A percentile compares a stretch with the other conserved stretches of the same genome.
phyloP scores from a whole-genome alignment of 2,113 vertebrate species.

The Sylvilagus bachmani region DNA sequence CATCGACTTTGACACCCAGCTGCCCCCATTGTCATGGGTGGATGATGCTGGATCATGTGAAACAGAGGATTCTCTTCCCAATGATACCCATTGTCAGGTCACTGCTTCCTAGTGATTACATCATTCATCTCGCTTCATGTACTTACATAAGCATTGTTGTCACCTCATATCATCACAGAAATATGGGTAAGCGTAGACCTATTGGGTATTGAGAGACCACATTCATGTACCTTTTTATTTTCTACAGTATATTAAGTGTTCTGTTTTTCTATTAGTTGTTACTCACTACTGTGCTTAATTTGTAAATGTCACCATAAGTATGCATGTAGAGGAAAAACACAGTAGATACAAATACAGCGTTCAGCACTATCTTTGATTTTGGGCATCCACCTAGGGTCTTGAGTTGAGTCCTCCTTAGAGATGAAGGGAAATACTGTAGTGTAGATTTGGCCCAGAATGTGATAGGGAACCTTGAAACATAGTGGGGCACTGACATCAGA shows the following conservation, averaged over 20 bases:
- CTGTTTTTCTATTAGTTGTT: not conserved
- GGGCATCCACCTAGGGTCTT: not conserved
- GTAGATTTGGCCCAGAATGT: not conserved
- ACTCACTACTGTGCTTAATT: not conserved
- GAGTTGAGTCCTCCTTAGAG: not conserved
- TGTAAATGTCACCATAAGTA: not conserved
- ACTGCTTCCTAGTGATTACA: not conserved
- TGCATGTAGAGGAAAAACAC: not conserved
- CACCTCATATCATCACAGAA: not conserved
- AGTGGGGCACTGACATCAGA: not conserved
- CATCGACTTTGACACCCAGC: not conserved
- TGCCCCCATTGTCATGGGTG: not conserved
- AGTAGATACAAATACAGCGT: too few species aligned
- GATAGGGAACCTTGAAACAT: not conserved
- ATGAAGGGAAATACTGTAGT: not conserved
- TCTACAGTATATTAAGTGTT: not conserved
- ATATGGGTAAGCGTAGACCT: not conserved
- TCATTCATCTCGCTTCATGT: not conserved
- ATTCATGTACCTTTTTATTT: not conserved
- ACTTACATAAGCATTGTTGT: not conserved
- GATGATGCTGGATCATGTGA: not conserved
- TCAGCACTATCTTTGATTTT: not conserved
- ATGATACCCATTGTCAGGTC: not conserved
- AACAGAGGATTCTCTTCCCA: not conserved
- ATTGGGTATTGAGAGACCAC: not conserved